A percentile compares a stretch with the other conserved stretches of the same genome.
Evolutionary conservation across 2,888 invertebrate species (phyloP).

Genomic region (Alcis repandata): DNA sequence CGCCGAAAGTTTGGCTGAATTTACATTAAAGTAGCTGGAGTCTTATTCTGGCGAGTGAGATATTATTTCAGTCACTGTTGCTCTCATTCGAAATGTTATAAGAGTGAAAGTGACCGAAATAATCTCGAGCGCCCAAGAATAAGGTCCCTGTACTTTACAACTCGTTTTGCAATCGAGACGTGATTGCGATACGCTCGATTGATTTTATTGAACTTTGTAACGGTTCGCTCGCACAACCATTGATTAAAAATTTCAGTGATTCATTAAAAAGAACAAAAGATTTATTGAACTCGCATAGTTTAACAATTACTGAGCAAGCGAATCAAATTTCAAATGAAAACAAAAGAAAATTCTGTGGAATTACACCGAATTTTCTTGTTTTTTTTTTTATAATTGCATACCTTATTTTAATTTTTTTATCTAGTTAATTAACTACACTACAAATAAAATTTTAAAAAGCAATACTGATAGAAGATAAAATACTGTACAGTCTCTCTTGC

Average conservation of each 20-base stretch:
- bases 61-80: too few species aligned
- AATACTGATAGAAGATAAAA: too few species aligned
- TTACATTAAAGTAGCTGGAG: too few species aligned
- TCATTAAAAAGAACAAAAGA: conserved; percentile 1
- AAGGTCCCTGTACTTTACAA: conserved; percentile 11
- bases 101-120: too few species aligned
- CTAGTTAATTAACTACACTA: too few species aligned
- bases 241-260: conserved; percentile 9
- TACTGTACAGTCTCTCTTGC: not conserved
- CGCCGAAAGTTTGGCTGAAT: conserved; percentile 22
- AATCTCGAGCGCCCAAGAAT: too few species aligned
- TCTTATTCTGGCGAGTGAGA: too few species aligned
- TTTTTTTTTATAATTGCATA: too few species aligned
- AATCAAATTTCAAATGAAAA: conserved; percentile 6
- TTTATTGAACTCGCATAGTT: conserved; percentile 5
- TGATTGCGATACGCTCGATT: conserved; percentile 34
- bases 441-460: too few species aligned
- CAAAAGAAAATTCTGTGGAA: not conserved
- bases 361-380: too few species aligned
- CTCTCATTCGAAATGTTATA: too few species aligned
- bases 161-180: conserved; percentile 8
- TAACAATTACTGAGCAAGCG: not conserved
- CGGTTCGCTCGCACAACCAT: not conserved
- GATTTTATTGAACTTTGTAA: conserved; percentile 25
- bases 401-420: too few species aligned